Evolutionary conservation across 1,140 invertebrate genomes (phyloP), one percentile per base, ranked within the genome.

Genomic region (Drosophila biarmipes): DNA sequence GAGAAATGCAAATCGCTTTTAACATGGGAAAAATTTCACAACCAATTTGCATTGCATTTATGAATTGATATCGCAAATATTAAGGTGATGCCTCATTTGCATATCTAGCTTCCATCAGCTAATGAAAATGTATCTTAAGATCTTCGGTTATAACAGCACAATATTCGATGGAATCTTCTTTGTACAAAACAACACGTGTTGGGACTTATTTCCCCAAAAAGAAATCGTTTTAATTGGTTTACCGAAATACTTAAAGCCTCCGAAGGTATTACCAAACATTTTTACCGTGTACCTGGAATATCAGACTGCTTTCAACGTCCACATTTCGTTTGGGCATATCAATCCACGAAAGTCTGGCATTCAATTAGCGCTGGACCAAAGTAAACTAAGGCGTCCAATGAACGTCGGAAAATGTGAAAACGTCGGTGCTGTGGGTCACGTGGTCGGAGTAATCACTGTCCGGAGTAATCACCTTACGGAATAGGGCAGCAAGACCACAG

Each of bases 301-400:
- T 12, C 24, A 10, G 17, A 21, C 48, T 31, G 63, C 43, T 38
- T 56, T 31, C 27, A 42, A 29, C 7, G 6, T 49, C 24, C 34
- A 59, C 55, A 31, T 51, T 63, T 21, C 35, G 62, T 8, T 73
- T 62, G 11, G 10, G 12, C 31, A 37, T 40, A 62, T 73, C 55
- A 73, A 51, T 72, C 43, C 17, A n/a, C 55, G 56, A 48, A 31
- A 35, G 72, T 64, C 59, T 74, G 52, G 37, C 72, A 37, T 55
- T 74, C 71, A 75, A 75, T 75, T 75, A 75, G 59, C 72, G 61
- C 40, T 58, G 52, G 37, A 71, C 37, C 43, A 42, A 73, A 49
- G 69, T 43, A 48, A 69, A 68, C 66, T 35, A n/a, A 45, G 24
- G n/a, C 45, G 34, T 19, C 46, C 21, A 37, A 43, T 62, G 56